Evolutionary conservation across 2,888 invertebrate genomes (phyloP).

Genomic region (Crioceris asparagi): DNA sequence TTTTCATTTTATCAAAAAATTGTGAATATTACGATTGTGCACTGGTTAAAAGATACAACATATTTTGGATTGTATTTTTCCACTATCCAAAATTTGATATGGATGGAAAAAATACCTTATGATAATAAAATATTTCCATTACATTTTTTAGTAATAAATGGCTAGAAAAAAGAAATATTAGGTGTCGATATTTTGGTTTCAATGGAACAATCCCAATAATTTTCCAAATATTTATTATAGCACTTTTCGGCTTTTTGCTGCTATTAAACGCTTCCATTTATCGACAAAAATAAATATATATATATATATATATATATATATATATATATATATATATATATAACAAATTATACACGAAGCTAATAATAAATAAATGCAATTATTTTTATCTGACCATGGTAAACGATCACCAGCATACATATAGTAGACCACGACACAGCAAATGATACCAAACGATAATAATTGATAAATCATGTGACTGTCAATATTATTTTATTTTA

Average conservation of each 20-base stretch:
- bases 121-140: too few relatives aligned
- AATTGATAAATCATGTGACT: slow-evolving; percentile 2
- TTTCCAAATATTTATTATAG: not conserved
- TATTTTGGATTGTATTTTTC: too few relatives aligned
- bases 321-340: not conserved
- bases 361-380: slow-evolving; percentile 3
- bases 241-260: not conserved
- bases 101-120: too few relatives aligned
- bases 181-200: too few relatives aligned
- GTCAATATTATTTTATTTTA: slow-evolving; percentile 3
- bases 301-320: too few relatives aligned
- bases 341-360: slow-evolving; percentile 1
- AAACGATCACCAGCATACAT: slow-evolving; percentile 1
- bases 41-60: too few relatives aligned
- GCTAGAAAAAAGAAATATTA: too few relatives aligned
- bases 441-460: slow-evolving; percentile 1
- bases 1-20: too few relatives aligned
- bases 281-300: not conserved
- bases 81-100: too few relatives aligned
- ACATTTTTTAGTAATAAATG: too few relatives aligned
- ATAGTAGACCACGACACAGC: not conserved
- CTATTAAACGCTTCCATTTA: not conserved
- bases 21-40: too few relatives aligned
- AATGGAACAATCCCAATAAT: too few relatives aligned
- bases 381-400: not conserved